Conservation (phyloP, 2,797 vertebrate species). For the Microcaecilia unicolor region DNA sequence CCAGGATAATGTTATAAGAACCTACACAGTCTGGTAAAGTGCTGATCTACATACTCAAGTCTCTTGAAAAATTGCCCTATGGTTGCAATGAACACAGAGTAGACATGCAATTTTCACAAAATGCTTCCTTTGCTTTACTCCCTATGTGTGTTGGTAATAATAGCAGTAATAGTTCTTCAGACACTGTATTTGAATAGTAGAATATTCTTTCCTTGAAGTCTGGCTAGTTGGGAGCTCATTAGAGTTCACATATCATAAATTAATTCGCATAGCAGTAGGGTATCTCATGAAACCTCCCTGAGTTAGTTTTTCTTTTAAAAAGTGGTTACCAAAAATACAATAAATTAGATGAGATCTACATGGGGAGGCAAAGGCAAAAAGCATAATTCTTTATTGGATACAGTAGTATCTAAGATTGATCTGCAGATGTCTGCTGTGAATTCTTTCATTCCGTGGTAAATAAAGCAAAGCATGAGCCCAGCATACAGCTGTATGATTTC, state of each 20-base stretch:
- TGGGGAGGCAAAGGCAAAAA: not conserved
- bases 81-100: too few relatives aligned
- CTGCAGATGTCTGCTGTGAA: slow-evolving; percentile 1
- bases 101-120: too few relatives aligned
- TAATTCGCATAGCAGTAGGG: slow-evolving; percentile 13
- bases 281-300: not conserved
- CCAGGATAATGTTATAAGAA: too few relatives aligned
- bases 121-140: too few relatives aligned
- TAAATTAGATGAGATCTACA: not conserved
- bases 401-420: not conserved
- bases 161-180: too few relatives aligned
- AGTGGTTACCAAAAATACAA: too few relatives aligned
- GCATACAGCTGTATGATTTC: slow-evolving; percentile 1
- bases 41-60: too few relatives aligned
- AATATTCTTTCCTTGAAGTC: not conserved
- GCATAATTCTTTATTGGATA: not conserved
- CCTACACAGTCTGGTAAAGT: too few relatives aligned
- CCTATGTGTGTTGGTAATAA: too few relatives aligned
- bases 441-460: not conserved
- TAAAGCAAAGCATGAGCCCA: slow-evolving; percentile 6
- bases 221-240: not conserved
- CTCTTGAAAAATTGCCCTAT: too few relatives aligned
- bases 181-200: too few relatives aligned
- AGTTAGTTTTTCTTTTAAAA: too few relatives aligned
- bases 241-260: slow-evolving; percentile 4